Conservation (phyloP, 2,113 vertebrate genomes). For the Gorsachius goisagi region DNA sequence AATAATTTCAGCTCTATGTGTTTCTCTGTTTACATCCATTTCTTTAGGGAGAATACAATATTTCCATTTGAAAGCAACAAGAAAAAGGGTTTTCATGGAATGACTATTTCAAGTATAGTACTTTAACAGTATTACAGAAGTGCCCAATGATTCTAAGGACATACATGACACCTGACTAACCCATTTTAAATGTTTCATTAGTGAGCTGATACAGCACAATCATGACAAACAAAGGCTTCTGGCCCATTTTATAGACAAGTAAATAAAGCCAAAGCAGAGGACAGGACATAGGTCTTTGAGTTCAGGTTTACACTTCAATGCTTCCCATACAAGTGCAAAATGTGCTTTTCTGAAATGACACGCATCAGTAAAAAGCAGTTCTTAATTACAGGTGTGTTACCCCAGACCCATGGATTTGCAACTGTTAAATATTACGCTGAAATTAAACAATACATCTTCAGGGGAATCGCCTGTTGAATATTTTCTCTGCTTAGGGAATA, state of each 20-base stretch:
- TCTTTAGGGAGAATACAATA: neutral
- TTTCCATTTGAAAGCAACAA: neutral
- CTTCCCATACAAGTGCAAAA: neutral
- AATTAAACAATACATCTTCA: neutral
- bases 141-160: neutral
- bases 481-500: neutral
- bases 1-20: neutral
- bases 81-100: neutral
- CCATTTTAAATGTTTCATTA: neutral
- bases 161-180: neutral
- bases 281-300: neutral
- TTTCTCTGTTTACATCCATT: constrained; percentile 6
- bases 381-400: neutral
- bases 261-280: neutral
- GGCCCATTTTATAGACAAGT: neutral
- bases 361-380: neutral
- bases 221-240: neutral
- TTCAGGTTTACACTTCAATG: neutral
- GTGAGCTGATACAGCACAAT: neutral
- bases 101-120: neutral
- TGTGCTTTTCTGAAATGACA: fast-evolving
- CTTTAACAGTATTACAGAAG: neutral
- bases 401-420: neutral
- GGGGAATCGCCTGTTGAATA: neutral
- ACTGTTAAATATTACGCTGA: neutral